phyloP scores from a whole-genome alignment of 2,888 invertebrate species.

The Protophormia terraenovae region DNA sequence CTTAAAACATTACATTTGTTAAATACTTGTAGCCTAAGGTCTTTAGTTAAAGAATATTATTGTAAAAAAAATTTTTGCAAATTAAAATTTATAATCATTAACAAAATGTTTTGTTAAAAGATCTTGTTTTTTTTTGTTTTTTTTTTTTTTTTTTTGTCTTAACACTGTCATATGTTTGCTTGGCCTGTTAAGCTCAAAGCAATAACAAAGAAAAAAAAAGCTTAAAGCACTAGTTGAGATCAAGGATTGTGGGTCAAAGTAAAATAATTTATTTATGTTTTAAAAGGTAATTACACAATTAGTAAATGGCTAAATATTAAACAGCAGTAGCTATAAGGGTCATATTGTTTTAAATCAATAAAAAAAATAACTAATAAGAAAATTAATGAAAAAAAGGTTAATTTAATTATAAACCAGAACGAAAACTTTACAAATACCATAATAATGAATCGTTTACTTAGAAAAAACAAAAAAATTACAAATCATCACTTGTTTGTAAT shows the following conservation, averaged over 20 bases:
- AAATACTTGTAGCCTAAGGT: slow-evolving; percentile 58
- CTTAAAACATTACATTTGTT: slow-evolving; percentile 47
- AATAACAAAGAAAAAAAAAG: slow-evolving; percentile 7
- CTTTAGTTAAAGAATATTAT: slow-evolving; percentile 62
- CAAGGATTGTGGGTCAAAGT: slow-evolving; percentile 68
- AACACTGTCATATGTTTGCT: slow-evolving; percentile 21
- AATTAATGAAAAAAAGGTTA: neutral
- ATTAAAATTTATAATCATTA: slow-evolving; percentile 62
- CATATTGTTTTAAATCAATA: slow-evolving; percentile 22
- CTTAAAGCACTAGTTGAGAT: slow-evolving; percentile 62
- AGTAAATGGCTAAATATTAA: slow-evolving; percentile 17
- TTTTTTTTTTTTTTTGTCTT: neutral
- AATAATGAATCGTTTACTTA: neutral
- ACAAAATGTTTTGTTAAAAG: slow-evolving; percentile 60
- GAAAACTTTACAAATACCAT: too few relatives aligned
- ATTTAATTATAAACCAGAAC: too few relatives aligned
- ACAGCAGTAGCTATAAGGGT: slow-evolving; percentile 39
- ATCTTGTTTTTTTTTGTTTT: slow-evolving; percentile 33
- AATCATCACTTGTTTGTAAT: neutral
- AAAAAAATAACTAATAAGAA: slow-evolving; percentile 5
- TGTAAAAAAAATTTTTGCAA: slow-evolving; percentile 28
- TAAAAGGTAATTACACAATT: slow-evolving; percentile 56
- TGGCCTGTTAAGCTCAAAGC: neutral
- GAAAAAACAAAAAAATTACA: neutral
- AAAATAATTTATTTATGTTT: slow-evolving; percentile 66